Base-by-base conservation (phyloP, 35 echinoderm and acorn worm genomes). In the Ptychodera flava region DNA sequence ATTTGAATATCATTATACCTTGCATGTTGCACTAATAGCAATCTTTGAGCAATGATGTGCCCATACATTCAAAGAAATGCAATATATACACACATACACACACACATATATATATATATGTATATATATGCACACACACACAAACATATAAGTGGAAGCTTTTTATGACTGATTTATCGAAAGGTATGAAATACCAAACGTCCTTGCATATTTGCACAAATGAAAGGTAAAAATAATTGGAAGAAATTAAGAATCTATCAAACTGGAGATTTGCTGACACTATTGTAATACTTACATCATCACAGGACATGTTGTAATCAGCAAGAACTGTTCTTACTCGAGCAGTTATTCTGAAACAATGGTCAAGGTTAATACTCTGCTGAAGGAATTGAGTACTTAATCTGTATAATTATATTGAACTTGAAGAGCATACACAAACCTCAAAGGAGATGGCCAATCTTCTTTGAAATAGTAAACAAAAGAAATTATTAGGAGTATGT, bases 291-390 rank as follows among this genome's bases (percentile, higher is more conserved):
- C 90, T 91, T 81, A 91, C 90, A 88, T 91, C 90, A 87, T 91
- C 90, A 82, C 90, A 91, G 31, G 90, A 91, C 90, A 91, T 91
- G 64, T 91, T 91, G 80, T 87, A 91, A 88, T 91, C 78, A 30
- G 78, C 85, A 12, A 91, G 80, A 82, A 91, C 85, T 83, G 86
- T 91, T 45, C 85, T 80, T 31, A 85, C 86, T 77, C 90, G 87
- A 77, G 81, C 85, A 28, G 90, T 91, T 78, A 91, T 87, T 76
- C 90, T 91, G 85, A 35, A 38, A 12, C 45, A 64, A 64, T 64
- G 6, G 6, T 6, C 22, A 12, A 64, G 22, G 45, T 6, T 12
- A 64, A 64, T 64, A 22, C 6, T 22, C 6, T 22, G 22, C 6
- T 12, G 45, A 64, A 64, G 45, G 6, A 64, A 64, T 64, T 64